Conservation (phyloP, 2,113 vertebrate species). For the Aegotheles bennettii region DNA sequence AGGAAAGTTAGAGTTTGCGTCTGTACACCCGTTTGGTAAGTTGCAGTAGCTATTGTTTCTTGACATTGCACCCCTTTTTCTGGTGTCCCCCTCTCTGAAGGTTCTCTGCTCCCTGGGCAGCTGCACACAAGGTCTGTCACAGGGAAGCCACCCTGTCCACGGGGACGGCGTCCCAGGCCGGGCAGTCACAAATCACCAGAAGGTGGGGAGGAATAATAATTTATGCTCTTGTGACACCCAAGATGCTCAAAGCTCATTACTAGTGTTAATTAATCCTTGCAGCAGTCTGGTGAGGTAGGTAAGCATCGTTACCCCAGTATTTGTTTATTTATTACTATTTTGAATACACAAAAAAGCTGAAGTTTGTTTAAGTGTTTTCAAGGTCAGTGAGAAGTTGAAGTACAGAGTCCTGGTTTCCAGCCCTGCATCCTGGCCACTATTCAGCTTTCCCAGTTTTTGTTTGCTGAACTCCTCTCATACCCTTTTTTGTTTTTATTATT, state of each 20-base stretch:
- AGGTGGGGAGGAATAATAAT: neutral
- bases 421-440: neutral
- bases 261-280: neutral
- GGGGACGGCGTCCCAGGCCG: rapidly evolving
- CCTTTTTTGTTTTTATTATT: neutral
- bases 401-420: neutral
- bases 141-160: rapidly evolving
- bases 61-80: neutral
- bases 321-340: neutral
- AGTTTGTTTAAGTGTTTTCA: neutral
- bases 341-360: neutral
- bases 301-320: neutral
- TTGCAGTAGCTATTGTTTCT: neutral
- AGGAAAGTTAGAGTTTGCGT: neutral
- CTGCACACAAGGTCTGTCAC: neutral
- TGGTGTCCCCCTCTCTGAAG: neutral
- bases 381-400: neutral
- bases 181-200: neutral
- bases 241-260: neutral
- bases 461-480: neutral
- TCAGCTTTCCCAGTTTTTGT: neutral
- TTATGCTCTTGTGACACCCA: neutral
- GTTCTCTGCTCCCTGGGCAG: neutral
- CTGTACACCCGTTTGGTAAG: neutral
- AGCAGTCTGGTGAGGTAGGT: neutral